Evolutionary conservation across 2,797 vertebrate species (phyloP).

Genomic region (Jordanella pulchra): DNA sequence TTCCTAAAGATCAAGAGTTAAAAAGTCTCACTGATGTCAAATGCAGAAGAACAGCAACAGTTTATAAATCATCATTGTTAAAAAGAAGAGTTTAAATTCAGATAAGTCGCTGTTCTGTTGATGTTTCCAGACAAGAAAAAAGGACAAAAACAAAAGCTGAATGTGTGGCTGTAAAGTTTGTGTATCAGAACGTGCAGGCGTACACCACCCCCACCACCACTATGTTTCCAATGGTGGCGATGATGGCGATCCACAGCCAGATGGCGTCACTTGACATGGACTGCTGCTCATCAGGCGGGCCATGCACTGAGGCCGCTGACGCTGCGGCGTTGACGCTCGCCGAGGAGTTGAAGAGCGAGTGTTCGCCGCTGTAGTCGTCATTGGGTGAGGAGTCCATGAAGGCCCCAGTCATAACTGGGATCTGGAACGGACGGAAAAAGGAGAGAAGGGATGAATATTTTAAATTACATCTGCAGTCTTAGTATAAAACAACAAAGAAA

Average conservation of each 20-base stretch:
- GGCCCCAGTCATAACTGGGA: slow-evolving; percentile 96
- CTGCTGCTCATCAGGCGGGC: slow-evolving; percentile 86
- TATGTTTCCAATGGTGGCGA: slow-evolving; percentile 97
- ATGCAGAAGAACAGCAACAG: slow-evolving; percentile 26
- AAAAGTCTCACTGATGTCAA: slow-evolving; percentile 25
- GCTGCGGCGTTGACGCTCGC: slow-evolving; percentile 88
- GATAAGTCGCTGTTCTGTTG: slow-evolving; percentile 29
- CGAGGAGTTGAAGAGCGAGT: slow-evolving; percentile 96
- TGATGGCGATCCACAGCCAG: slow-evolving; percentile 97
- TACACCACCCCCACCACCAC: slow-evolving; percentile 97
- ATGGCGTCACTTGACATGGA: slow-evolving; percentile 93
- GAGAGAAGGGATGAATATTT: not conserved
- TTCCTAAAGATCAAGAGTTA: slow-evolving; percentile 23
- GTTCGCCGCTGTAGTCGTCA: slow-evolving; percentile 93
- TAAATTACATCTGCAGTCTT: not conserved
- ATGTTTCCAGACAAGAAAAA: slow-evolving; percentile 33
- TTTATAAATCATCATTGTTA: slow-evolving; percentile 45
- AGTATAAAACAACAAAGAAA: not conserved
- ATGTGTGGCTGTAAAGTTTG: slow-evolving; percentile 14
- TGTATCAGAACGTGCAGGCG: slow-evolving; percentile 92
- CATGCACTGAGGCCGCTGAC: slow-evolving; percentile 78
- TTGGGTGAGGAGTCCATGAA: slow-evolving; percentile 98
- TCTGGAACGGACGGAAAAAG: slow-evolving; percentile 70
- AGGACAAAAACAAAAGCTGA: slow-evolving; percentile 27
- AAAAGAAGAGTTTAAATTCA: slow-evolving; percentile 11